Evolutionary conservation across 1,140 invertebrate species (phyloP), one percentile per base, ranked within the genome.

Genomic region (Oedothorax gibbosus): DNA sequence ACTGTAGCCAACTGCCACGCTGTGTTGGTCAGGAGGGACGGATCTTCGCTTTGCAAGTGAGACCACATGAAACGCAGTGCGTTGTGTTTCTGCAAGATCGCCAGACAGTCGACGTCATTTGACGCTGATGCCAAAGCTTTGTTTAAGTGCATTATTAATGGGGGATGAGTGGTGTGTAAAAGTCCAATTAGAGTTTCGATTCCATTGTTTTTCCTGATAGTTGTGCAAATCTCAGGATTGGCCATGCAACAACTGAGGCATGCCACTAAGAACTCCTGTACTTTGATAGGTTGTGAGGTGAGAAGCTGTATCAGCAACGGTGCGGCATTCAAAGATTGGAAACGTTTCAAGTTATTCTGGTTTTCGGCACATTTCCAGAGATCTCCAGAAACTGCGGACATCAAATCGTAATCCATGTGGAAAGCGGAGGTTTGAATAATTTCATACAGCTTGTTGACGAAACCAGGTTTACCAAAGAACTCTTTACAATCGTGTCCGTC

Each of bases 181-280:
- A 77, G 73, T 20, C 73, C 75, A 12, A 85, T 78, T 12, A 85
- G 60, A 3, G 53, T 68, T 60, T 85, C 82, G 11, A 85, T 85
- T 8, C 82, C 82, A 21, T 78, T 78, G n/a, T 85, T 85, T 69
- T 85, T 85, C n/a, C 82, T 77, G 7, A 85, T 15, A 15, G 64
- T 56, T 9, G 62, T 85, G 8, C 82, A 21, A 50, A 62, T 77
- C 20, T 76, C 65, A 12, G 72, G 72, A 51, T 77, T 76, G 0
- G 21, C 18, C 54, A 85, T 18, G 18, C 82, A 85, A 14, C 75
- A 78, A 21, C 73, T 62, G 2, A 85, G 64, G 14, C 82, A 85
- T 18, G 72, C 82, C 0, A 75, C 73, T 50, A 85, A 60, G 21
- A 77, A 49, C 53, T 77, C 82, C n/a, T 85, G 82, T 8, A 85